Evolutionary conservation across 2,113 vertebrate genomes (phyloP).

Genomic region (Ceyx melanurus): DNA sequence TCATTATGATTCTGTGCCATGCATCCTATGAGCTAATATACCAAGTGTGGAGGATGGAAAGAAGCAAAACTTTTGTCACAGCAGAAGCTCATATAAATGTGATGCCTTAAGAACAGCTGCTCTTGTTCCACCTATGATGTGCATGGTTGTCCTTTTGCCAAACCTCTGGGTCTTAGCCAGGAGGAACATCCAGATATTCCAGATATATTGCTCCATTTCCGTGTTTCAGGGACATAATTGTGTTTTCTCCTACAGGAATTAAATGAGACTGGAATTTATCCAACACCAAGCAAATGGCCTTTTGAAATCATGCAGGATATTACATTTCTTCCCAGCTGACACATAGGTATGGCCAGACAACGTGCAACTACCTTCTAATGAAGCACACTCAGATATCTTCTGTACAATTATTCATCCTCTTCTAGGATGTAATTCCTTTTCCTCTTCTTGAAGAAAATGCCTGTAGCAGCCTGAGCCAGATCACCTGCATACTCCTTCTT

Average conservation of each 20-base stretch:
- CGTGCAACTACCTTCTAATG: background rate
- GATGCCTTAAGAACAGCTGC: background rate
- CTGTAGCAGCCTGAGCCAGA: background rate
- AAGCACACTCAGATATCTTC: background rate
- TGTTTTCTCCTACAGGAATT: background rate
- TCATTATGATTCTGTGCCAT: background rate
- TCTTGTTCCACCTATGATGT: background rate
- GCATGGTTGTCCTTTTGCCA: background rate
- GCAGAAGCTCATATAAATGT: background rate
- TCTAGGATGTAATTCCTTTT: background rate
- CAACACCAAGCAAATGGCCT: background rate
- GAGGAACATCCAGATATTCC: background rate
- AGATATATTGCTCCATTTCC: background rate
- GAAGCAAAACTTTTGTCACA: background rate
- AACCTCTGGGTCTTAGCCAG: background rate
- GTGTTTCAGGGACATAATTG: background rate
- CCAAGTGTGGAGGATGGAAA: background rate
- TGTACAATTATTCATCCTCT: background rate
- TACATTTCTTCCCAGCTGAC: background rate
- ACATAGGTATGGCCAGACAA: rapidly evolving
- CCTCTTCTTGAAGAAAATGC: background rate
- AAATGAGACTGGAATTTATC: background rate
- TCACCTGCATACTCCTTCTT: background rate
- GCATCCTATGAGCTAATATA: background rate
- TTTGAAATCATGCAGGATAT: background rate